phyloP scores from a whole-genome alignment of 2,888 invertebrate species.

The Pristionchus mayeri region DNA sequence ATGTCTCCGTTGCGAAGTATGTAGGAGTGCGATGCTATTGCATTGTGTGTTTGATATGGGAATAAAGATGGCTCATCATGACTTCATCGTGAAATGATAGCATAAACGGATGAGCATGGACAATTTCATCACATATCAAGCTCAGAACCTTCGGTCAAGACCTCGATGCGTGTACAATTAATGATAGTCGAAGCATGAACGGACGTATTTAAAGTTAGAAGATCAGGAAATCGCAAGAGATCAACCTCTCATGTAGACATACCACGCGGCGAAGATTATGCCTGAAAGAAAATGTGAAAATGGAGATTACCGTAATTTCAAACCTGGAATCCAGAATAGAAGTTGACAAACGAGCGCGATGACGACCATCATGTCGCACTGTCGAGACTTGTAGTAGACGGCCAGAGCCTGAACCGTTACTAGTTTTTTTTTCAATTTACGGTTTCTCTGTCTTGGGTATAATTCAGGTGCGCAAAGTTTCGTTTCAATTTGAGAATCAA shows the following conservation, averaged over 20 bases:
- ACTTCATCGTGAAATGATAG: not conserved
- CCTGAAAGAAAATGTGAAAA: not conserved
- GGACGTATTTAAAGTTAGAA: not conserved
- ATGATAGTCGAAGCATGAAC: no score
- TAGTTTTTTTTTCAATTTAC: not conserved
- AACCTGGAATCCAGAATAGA: constrained; percentile 43
- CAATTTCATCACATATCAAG: no score
- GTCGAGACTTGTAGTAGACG: constrained; percentile 41
- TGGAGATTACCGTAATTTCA: not conserved
- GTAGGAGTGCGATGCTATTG: not conserved
- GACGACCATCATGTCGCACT: constrained; percentile 29
- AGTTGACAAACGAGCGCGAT: constrained; percentile 12
- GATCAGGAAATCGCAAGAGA: not conserved
- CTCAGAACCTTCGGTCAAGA: no score
- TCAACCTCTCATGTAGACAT: constrained; percentile 14
- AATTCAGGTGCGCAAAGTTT: no score
- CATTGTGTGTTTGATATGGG: not conserved
- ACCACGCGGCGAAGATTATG: constrained; percentile 36
- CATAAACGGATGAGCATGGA: not conserved
- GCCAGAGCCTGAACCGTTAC: constrained; percentile 4
- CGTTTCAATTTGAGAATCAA: no score
- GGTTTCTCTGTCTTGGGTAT: no score
- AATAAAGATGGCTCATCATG: not conserved
- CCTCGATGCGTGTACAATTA: no score
- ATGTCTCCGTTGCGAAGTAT: not conserved